Evolutionary conservation across 2,113 vertebrate genomes (phyloP).

Genomic region (Aleadryas rufinucha): DNA sequence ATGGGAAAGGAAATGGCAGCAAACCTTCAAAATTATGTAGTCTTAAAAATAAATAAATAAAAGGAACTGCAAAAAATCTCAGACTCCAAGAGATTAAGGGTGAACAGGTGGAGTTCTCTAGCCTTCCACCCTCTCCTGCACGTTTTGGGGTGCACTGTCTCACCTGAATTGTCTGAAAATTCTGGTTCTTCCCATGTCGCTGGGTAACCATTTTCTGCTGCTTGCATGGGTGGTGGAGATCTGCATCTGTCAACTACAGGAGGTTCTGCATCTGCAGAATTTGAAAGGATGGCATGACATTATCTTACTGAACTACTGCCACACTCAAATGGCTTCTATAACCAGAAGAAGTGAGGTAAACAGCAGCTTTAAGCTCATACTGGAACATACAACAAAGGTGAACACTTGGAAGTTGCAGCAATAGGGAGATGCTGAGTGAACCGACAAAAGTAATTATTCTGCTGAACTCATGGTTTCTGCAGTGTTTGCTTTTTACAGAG

Average conservation of each 20-base stretch:
- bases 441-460: background rate
- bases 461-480: background rate
- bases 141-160: background rate
- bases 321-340: background rate
- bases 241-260: constrained; percentile 94
- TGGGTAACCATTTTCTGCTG: constrained; percentile 71
- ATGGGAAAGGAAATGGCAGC: background rate
- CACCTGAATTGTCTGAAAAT: constrained; percentile 99
- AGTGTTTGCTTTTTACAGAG: background rate
- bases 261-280: constrained; percentile 85
- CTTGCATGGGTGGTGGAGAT: constrained; percentile 84
- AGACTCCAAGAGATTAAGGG: background rate
- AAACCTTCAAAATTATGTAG: background rate
- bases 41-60: background rate
- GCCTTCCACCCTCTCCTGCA: background rate
- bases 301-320: background rate
- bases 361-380: background rate
- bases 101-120: background rate
- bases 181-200: constrained; percentile 90
- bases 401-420: background rate
- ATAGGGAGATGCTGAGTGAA: background rate
- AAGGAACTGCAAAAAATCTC: background rate
- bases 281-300: constrained; percentile 16
- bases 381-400: background rate
- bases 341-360: background rate